These are phyloP conservation scores for Drosophila borealis DNA, from an alignment of 2,888 invertebrate species.

Conservation along the genomic window DNA sequence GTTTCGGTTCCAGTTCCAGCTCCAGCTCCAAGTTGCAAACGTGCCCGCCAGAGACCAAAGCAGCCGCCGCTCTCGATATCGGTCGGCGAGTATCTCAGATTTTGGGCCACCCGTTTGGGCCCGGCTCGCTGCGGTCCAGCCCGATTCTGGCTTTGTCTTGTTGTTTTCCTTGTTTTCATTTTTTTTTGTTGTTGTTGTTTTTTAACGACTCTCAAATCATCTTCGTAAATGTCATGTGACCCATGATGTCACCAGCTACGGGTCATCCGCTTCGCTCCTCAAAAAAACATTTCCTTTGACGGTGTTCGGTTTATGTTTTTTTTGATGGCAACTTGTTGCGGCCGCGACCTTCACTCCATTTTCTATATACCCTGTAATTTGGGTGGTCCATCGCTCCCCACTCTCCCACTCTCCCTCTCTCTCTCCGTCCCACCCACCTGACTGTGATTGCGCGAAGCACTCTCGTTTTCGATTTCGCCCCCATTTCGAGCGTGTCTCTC, in stretches of 20 bases:
- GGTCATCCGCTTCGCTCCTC: constrained; percentile 8
- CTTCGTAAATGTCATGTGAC: constrained; percentile 11
- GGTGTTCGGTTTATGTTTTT: constrained; percentile 25
- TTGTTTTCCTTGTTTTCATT: no score
- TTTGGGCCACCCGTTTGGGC: constrained; percentile 53
- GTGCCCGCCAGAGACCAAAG: constrained; percentile 30
- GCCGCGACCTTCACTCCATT: neutral
- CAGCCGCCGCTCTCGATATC: constrained; percentile 32
- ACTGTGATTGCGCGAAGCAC: constrained; percentile 17
- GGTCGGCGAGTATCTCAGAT: constrained; percentile 10
- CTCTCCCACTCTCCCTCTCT: neutral
- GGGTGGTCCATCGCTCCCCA: constrained; percentile 15
- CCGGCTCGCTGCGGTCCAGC: neutral
- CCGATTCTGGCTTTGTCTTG: constrained; percentile 32
- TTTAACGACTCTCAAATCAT: constrained; percentile 48
- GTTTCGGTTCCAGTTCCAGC: no score
- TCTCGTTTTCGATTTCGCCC: constrained; percentile 66
- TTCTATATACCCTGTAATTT: neutral
- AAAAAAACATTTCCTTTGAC: constrained; percentile 8
- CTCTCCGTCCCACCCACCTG: neutral
- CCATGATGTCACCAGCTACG: constrained; percentile 37
- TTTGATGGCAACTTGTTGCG: constrained; percentile 38
- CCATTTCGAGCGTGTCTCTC: constrained; percentile 33
- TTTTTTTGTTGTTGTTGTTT: neutral
- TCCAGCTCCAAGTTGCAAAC: constrained; percentile 13